Conservation (phyloP, 2,888 invertebrate species). For the Dicyrtoma fusca region DNA sequence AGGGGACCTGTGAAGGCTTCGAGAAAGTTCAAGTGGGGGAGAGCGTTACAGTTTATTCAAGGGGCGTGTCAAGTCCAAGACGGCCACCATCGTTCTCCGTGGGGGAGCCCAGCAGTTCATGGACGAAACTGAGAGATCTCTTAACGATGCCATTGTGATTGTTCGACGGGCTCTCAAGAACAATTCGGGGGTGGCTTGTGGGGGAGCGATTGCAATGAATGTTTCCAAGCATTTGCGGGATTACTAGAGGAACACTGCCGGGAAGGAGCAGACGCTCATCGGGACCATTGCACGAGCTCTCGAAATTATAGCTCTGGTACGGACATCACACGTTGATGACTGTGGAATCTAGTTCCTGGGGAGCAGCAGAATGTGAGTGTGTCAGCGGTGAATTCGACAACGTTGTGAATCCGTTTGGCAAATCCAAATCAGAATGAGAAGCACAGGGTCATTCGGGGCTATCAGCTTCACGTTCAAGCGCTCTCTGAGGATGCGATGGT, state of each 20-base stretch:
- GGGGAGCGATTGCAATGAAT: constrained; percentile 99
- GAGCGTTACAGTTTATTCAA: constrained; percentile 75
- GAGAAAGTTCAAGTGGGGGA: constrained; percentile 91
- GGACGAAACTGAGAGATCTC: constrained; percentile 96
- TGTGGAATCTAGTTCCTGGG: constrained; percentile 84
- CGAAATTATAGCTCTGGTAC: too few species aligned
- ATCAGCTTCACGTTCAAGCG: constrained; percentile 94
- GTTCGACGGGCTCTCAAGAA: constrained; percentile 96
- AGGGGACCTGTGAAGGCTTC: constrained; percentile 85
- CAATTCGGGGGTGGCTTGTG: constrained; percentile 96
- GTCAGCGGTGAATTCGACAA: constrained; percentile 87
- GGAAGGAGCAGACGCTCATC: constrained; percentile 94
- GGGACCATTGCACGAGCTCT: constrained; percentile 95
- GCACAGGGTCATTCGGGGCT: constrained; percentile 94
- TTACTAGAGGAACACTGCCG: constrained; percentile 82
- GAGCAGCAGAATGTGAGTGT: constrained; percentile 92
- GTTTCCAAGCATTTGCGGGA: constrained; percentile 87
- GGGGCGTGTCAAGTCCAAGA: constrained; percentile 91
- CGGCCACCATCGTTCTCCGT: constrained; percentile 91
- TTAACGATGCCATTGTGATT: constrained; percentile 99
- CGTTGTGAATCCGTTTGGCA: constrained; percentile 92
- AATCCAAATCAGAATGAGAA: constrained; percentile 87
- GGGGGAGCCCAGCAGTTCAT: constrained; percentile 98
- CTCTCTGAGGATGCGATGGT: constrained; percentile 77
- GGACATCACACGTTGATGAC: too few species aligned